Evolutionary conservation across 2,888 invertebrate species (phyloP).

Genomic region (Tenthredo distinguenda): DNA sequence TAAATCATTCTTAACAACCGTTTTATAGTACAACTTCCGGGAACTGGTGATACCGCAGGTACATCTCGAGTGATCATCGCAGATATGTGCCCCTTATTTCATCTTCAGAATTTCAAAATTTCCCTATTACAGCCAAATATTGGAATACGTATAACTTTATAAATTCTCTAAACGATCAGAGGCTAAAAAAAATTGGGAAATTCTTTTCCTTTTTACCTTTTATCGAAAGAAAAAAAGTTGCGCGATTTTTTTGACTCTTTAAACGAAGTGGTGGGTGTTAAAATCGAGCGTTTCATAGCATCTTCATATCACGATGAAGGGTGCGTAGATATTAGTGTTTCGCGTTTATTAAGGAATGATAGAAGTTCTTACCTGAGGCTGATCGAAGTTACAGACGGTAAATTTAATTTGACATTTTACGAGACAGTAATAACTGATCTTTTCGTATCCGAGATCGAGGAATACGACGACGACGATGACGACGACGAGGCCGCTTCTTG

Average conservation of each 20-base stretch:
- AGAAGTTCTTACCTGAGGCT: slow-evolving; percentile 8
- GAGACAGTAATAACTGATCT: not conserved
- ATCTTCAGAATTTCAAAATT: no score
- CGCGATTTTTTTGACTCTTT: not conserved
- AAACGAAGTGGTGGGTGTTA: not conserved
- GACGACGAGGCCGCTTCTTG: not conserved
- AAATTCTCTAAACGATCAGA: no score
- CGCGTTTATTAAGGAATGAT: not conserved
- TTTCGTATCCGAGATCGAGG: not conserved
- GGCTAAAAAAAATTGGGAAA: no score
- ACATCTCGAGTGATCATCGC: not conserved
- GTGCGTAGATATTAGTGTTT: not conserved
- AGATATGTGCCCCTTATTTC: not conserved
- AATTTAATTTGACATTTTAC: slow-evolving; percentile 1
- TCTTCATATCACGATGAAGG: not conserved
- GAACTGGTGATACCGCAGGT: not conserved
- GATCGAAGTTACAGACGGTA: not conserved
- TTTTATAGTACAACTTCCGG: not conserved
- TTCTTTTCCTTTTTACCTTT: no score
- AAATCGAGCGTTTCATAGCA: not conserved
- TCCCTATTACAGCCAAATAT: no score
- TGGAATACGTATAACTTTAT: no score
- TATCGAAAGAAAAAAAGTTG: no score
- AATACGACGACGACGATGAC: not conserved
- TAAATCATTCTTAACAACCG: slow-evolving; percentile 8